phyloP scores from a whole-genome alignment of 1,140 invertebrate genomes.

The Hypsibius dujardini region DNA sequence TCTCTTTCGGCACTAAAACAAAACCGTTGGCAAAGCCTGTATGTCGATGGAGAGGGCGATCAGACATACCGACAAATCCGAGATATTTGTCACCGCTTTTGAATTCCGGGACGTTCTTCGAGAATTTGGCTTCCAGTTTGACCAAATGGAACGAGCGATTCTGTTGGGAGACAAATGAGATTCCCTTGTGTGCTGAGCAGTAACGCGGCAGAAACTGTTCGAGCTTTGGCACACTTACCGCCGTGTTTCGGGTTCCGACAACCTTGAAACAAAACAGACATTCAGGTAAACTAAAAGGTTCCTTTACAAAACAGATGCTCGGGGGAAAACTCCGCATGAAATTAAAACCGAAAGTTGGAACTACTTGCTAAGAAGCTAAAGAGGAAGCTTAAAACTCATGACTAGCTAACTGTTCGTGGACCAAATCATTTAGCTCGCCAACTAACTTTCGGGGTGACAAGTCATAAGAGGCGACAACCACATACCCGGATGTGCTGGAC shows the following conservation, averaged over 20 bases:
- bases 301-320: too few relatives aligned
- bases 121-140: neutral
- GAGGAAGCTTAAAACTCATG: too few relatives aligned
- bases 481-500: too few relatives aligned
- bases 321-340: too few relatives aligned
- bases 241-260: neutral
- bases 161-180: constrained; percentile 20
- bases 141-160: constrained; percentile 17
- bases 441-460: too few relatives aligned
- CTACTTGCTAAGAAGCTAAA: too few relatives aligned
- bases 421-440: too few relatives aligned
- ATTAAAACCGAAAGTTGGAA: too few relatives aligned
- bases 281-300: neutral
- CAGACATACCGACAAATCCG: neutral
- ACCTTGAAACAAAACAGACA: constrained; percentile 7
- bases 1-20: constrained; percentile 62
- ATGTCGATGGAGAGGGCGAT: neutral
- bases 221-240: neutral
- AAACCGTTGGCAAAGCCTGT: constrained; percentile 1
- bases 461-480: too few relatives aligned
- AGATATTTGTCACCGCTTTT: neutral
- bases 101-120: neutral
- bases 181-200: constrained; percentile 13
- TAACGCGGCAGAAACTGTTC: neutral
- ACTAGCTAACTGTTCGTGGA: too few relatives aligned